These are phyloP conservation scores for Cebuella pygmaea DNA, from an alignment of 2,797 vertebrate species.

Conservation along the genomic window DNA sequence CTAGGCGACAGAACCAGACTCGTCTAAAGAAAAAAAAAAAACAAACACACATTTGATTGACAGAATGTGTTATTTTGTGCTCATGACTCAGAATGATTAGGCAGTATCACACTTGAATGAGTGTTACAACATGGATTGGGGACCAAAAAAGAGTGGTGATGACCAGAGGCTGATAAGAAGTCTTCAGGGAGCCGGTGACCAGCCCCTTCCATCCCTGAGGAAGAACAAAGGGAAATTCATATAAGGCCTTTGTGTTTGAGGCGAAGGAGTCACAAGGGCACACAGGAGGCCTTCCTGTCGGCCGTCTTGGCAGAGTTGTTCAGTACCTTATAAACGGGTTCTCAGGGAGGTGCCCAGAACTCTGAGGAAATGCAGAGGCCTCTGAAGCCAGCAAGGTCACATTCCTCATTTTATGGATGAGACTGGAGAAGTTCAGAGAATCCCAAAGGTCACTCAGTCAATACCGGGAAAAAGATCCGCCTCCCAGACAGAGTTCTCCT, in stretches of 20 bases:
- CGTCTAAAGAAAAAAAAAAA: not conserved
- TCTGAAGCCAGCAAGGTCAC: constrained; percentile 14
- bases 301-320: not conserved
- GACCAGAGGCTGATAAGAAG: not conserved
- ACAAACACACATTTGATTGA: not conserved
- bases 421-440: not conserved
- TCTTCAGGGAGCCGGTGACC: not conserved
- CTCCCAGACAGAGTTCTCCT: not conserved
- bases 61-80: not conserved
- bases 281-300: not conserved
- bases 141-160: not conserved
- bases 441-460: constrained; percentile 15
- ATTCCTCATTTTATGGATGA: constrained; percentile 52
- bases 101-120: not conserved
- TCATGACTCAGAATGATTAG: not conserved
- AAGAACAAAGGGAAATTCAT: not conserved
- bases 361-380: not conserved
- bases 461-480: not conserved
- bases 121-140: not conserved
- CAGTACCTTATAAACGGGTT: not conserved
- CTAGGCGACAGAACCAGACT: too few species aligned
- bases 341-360: not conserved
- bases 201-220: not conserved
- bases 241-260: not conserved
- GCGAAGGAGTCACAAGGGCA: not conserved